Conservation (phyloP, 1,140 invertebrate genomes). For the Homarus americanus region DNA sequence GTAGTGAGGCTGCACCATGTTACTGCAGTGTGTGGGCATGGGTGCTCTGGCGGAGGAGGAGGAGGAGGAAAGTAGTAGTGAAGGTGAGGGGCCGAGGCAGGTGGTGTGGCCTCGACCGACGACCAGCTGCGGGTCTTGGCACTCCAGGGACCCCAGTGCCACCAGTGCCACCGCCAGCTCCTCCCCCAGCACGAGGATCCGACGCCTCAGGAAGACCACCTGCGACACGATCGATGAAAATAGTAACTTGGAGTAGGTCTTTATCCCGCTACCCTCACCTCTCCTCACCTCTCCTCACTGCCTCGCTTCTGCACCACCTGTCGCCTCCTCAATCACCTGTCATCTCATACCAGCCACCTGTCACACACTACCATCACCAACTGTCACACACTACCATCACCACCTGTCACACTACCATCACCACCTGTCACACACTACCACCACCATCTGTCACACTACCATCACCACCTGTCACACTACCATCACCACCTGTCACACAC, state of each 20-base stretch:
- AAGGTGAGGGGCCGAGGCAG: neutral
- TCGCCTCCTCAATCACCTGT: neutral
- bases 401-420: neutral
- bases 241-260: conserved; percentile 37
- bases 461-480: neutral
- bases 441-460: neutral
- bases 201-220: conserved; percentile 4
- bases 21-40: conserved; percentile 30
- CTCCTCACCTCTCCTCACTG: neutral
- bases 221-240: conserved; percentile 37
- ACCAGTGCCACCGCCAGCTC: neutral
- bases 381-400: neutral
- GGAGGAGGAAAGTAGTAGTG: neutral
- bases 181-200: neutral
- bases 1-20: neutral
- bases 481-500: neutral
- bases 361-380: too few relatives aligned
- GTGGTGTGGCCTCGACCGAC: neutral
- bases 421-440: neutral
- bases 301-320: conserved; percentile 11
- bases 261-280: neutral
- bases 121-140: neutral
- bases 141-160: neutral
- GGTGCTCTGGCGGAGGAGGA: neutral
- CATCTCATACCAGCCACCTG: neutral